A percentile compares a stretch with the other conserved stretches of the same genome.
These are phyloP conservation scores for Mystacornis crossleyi DNA, from an alignment of 2,113 vertebrate genomes.

Conservation along the genomic window DNA sequence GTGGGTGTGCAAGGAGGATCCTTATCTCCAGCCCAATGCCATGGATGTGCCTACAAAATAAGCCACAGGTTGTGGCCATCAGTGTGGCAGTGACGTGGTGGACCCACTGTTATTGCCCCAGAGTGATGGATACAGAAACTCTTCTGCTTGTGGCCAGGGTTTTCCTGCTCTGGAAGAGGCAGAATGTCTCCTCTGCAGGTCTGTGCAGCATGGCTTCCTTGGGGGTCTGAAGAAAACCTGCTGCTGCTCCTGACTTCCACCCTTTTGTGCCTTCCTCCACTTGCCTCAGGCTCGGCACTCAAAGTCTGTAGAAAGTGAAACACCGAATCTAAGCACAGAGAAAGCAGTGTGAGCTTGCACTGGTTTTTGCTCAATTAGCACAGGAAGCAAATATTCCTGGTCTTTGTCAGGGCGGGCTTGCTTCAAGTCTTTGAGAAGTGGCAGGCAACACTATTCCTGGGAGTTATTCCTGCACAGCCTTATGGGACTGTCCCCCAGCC, in stretches of 20 bases:
- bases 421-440: accelerated
- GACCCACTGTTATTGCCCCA: accelerated
- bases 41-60: neutral
- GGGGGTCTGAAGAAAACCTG: neutral
- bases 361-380: neutral
- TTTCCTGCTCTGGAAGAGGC: neutral
- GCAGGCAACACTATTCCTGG: neutral
- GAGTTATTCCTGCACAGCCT: neutral
- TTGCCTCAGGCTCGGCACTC: accelerated
- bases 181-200: neutral
- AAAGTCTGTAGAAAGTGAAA: neutral
- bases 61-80: neutral
- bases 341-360: accelerated
- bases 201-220: neutral
- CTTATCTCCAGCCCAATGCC: neutral
- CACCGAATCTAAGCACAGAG: neutral
- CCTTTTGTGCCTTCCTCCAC: neutral
- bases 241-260: neutral
- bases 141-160: neutral
- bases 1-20: neutral
- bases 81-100: accelerated
- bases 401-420: accelerated
- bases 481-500: too few relatives aligned
- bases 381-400: neutral
- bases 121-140: accelerated